phyloP scores from a whole-genome alignment of 2,888 invertebrate species.

The Cephus pygmeus region DNA sequence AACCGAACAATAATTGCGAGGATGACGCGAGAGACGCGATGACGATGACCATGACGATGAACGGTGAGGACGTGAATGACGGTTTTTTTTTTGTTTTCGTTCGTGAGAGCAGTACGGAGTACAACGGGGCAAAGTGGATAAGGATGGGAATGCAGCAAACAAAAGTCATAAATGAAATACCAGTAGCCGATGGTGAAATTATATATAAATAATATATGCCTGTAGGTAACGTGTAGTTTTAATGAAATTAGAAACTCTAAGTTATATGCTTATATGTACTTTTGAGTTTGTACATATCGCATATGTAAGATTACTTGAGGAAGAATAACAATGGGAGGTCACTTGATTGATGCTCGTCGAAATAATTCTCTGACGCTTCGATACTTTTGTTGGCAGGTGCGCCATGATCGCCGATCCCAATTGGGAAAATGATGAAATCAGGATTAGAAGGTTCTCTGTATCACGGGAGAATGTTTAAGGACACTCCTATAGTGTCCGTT shows the following conservation, averaged over 20 bases:
- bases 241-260: neutral
- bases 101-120: neutral
- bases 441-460: neutral
- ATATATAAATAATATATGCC: neutral
- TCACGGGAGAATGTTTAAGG: neutral
- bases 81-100: neutral
- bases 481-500: neutral
- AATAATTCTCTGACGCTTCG: neutral
- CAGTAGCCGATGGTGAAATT: neutral
- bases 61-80: conserved; percentile 12
- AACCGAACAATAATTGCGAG: conserved; percentile 6
- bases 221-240: neutral
- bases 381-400: neutral
- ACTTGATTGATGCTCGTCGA: neutral
- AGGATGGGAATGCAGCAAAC: conserved; percentile 53
- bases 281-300: neutral
- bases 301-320: neutral
- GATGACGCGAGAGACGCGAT: conserved; percentile 21
- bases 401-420: neutral
- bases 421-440: neutral
- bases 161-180: conserved; percentile 58
- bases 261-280: neutral
- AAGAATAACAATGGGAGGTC: neutral
- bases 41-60: conserved; percentile 28
- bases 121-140: conserved; percentile 22